phyloP scores from a whole-genome alignment of 2,888 invertebrate genomes.

The Diaprepes abbreviatus region DNA sequence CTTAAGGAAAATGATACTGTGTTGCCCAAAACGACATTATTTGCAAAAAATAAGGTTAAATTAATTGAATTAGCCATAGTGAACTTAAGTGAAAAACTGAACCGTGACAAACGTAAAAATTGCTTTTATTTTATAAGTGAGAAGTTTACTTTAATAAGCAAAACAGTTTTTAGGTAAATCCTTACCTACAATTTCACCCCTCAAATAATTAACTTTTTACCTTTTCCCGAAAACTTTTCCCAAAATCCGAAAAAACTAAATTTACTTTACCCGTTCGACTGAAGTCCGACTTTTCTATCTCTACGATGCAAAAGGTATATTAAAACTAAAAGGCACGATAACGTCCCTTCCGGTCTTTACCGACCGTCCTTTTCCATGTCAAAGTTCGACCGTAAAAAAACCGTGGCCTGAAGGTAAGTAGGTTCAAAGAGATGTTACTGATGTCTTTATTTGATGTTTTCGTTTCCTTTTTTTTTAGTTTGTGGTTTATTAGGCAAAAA shows the following conservation, averaged over 20 bases:
- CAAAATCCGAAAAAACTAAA: neutral
- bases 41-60: too few species aligned
- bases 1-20: too few species aligned
- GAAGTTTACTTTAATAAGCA: too few species aligned
- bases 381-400: constrained; percentile 22
- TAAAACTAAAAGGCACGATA: constrained; percentile 16
- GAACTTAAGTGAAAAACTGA: too few species aligned
- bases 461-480: neutral
- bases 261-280: neutral
- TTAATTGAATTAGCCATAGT: too few species aligned
- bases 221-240: too few species aligned
- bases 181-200: too few species aligned
- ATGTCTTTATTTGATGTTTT: constrained; percentile 6
- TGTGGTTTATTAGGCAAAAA: neutral
- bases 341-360: constrained; percentile 19
- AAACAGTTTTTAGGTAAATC: too few species aligned
- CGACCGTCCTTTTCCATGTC: constrained; percentile 28
- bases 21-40: too few species aligned
- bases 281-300: neutral
- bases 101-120: too few species aligned
- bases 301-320: neutral
- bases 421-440: constrained; percentile 10
- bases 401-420: constrained; percentile 26
- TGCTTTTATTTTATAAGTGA: too few species aligned
- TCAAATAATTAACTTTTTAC: too few species aligned